Base-by-base conservation (phyloP, 92 coral and sea anemone genomes). In the Palythoa grandis region DNA sequence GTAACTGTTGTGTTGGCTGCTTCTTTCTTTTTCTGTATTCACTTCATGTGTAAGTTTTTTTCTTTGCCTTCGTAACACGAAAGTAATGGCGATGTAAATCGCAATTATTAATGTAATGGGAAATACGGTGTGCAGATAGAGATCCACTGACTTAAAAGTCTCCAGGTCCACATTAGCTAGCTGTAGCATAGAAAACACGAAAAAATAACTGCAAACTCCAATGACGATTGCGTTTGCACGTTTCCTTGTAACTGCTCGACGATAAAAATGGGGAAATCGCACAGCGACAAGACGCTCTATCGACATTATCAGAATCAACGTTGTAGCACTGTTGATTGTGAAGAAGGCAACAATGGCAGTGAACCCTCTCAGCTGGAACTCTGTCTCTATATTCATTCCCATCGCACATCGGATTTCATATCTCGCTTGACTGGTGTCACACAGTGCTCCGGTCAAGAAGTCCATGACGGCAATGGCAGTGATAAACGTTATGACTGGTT, bases 361-460 rank as follows among this genome's bases (percentile, higher is more conserved):
- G 25, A 74, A 74, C 5, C 78, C 58, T 43, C 25, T 24, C 78
- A 74, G 39, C 29, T 17, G 60, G 38, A 74, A 74, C 29, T 74
- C 57, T 10, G 78, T 43, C 29, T 74, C 78, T 17, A 29, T 40
- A 15, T 52, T 24, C 78, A 40, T 12, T 22, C 15, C 40, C 78
- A 74, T 10, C 56, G 78, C 78, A 40, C 57, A 74, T 22, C 78
- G 54, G 52, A 74, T 74, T 74, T 74, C 78, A n/a, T 14, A n/a
- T 47, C 56, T 74, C 25, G 54, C 58, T 74, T 74, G 78, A 24
- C 78, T 74, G 29, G 78, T 74, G 23, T 74, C 78, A n/a, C 58
- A 43, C 56, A 74, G 54, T 37, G 22, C 2, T 12, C 78, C 78
- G 40, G 78, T 74, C 12, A 47, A 52, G 15, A 74, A 47, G 14